A percentile compares a stretch with the other conserved stretches of the same genome.
Conservation (phyloP, 2,888 invertebrate species). For the Leistus spinibarbis region DNA sequence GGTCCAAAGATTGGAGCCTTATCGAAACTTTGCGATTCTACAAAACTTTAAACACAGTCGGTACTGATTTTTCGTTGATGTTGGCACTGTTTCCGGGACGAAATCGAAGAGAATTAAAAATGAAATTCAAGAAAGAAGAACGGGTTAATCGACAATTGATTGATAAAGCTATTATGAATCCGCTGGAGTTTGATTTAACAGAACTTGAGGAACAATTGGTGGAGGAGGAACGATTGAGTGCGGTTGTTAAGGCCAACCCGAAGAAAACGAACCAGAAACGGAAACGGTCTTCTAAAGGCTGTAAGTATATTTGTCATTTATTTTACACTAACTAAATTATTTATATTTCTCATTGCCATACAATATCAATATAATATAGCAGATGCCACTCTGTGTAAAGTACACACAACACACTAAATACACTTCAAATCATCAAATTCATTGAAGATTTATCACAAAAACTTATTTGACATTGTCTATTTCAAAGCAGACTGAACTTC, state of each 20-base stretch:
- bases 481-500: too few species aligned
- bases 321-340: background rate
- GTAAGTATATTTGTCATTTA: background rate
- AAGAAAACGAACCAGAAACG: constrained; percentile 12
- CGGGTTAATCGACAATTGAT: constrained; percentile 72
- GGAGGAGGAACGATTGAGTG: constrained; percentile 55
- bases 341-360: too few species aligned
- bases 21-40: constrained; percentile 90
- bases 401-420: too few species aligned
- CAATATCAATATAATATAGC: too few species aligned
- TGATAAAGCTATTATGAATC: constrained; percentile 75
- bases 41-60: constrained; percentile 84
- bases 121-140: constrained; percentile 94
- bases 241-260: constrained; percentile 44
- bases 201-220: constrained; percentile 65
- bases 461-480: too few species aligned
- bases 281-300: constrained; percentile 1
- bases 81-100: constrained; percentile 78
- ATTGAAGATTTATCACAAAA: too few species aligned
- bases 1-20: constrained; percentile 76
- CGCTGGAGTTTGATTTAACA: constrained; percentile 71
- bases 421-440: too few species aligned
- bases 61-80: constrained; percentile 94
- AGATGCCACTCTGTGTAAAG: too few species aligned
- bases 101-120: constrained; percentile 80